Conservation (phyloP, 2,113 vertebrate genomes). For the Pterocles orientalis region DNA sequence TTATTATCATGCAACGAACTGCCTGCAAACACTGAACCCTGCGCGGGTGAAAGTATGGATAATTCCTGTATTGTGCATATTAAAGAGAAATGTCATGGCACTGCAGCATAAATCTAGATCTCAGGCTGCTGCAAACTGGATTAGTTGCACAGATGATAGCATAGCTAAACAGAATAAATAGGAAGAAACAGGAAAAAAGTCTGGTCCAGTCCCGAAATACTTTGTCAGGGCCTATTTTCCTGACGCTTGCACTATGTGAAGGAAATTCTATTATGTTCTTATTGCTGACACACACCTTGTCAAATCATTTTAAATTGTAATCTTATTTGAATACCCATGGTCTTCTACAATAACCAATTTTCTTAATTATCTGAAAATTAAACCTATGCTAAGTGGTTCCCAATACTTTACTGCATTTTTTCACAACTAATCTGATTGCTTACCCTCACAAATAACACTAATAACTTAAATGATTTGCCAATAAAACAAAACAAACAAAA, state of each 20-base stretch:
- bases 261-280: neutral
- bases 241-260: neutral
- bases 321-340: conserved; percentile 6
- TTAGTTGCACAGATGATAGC: neutral
- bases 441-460: conserved; percentile 23
- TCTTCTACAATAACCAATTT: conserved; percentile 41
- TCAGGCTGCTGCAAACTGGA: neutral
- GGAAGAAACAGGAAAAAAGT: neutral
- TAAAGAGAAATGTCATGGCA: conserved; percentile 11
- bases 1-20: conserved; percentile 14
- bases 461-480: conserved; percentile 60
- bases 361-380: conserved; percentile 66
- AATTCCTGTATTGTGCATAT: conserved; percentile 27
- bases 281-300: conserved; percentile 19
- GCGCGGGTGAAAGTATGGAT: neutral
- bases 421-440: conserved; percentile 30
- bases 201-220: neutral
- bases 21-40: conserved; percentile 1
- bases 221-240: neutral
- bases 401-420: conserved; percentile 60
- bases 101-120: neutral
- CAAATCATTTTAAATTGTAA: conserved; percentile 53
- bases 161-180: neutral
- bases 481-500: neutral
- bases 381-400: conserved; percentile 43